phyloP scores from a whole-genome alignment of 2,888 invertebrate genomes.

The Andricus quercusramuli region DNA sequence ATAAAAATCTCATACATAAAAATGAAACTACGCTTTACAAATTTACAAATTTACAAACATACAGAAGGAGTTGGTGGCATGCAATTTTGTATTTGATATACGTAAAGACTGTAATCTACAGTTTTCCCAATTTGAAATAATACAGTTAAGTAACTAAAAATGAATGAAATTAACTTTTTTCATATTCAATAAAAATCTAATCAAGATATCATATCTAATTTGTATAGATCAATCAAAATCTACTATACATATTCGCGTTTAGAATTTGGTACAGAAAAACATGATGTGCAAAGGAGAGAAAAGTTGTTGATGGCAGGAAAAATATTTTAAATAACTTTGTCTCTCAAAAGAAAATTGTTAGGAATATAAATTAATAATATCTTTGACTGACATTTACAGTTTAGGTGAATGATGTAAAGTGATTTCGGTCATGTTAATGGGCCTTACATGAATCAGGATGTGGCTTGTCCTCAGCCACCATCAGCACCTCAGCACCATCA shows the following conservation, averaged over 20 bases:
- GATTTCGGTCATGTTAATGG: conserved; percentile 70
- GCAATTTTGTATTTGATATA: conserved; percentile 34
- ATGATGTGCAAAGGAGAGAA: too few relatives aligned
- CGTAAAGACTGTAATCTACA: conserved; percentile 17
- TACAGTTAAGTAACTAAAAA: too few relatives aligned
- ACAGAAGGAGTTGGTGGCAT: conserved; percentile 52
- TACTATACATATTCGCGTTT: too few relatives aligned
- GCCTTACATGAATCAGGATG: conserved; percentile 91
- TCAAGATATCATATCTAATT: too few relatives aligned
- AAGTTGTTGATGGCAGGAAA: too few relatives aligned
- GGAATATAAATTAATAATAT: too few relatives aligned
- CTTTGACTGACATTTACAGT: neutral
- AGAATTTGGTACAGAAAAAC: too few relatives aligned
- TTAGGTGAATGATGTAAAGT: conserved; percentile 47
- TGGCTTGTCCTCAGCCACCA: conserved; percentile 88
- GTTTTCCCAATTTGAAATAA: neutral
- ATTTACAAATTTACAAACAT: conserved; percentile 49
- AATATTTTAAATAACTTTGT: neutral
- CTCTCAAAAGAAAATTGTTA: neutral
- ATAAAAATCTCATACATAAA: conserved; percentile 22
- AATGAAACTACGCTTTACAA: conserved; percentile 39
- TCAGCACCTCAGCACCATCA: conserved; percentile 90
- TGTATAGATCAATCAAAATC: too few relatives aligned
- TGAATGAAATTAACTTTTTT: too few relatives aligned
- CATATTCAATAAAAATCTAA: too few relatives aligned